Percentiles rank a stretch among this genome's conserved stretches.
Evolutionary conservation across 1,140 invertebrate genomes (phyloP).

Genomic region (Brachionus angularis): DNA sequence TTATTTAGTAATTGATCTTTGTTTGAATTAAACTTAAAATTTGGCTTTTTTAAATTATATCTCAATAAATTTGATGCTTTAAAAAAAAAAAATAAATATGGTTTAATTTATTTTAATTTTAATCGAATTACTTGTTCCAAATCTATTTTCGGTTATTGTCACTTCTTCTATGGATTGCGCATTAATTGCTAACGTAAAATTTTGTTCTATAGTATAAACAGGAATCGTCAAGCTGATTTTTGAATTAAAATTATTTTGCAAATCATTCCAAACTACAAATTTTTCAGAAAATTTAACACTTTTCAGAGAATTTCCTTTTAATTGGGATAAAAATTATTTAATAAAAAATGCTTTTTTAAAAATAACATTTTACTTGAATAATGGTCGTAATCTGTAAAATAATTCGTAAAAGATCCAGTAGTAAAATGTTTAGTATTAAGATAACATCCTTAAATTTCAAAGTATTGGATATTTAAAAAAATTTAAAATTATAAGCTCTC

Average conservation of each 20-base stretch:
- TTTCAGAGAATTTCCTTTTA: conserved; percentile 9
- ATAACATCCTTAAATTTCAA: conserved; percentile 12
- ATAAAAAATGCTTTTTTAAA: neutral
- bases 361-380: conserved; percentile 20
- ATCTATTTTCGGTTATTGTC: conserved; percentile 13
- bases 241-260: neutral
- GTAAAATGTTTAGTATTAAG: conserved; percentile 32
- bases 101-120: neutral
- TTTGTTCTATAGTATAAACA: too few species aligned
- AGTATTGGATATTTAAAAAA: neutral
- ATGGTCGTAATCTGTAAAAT: neutral
- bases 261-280: conserved; percentile 8
- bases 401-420: conserved; percentile 1
- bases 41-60: conserved; percentile 40
- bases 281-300: conserved; percentile 24
- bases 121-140: conserved; percentile 9
- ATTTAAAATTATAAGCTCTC: neutral
- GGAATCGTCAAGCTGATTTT: too few species aligned
- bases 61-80: neutral
- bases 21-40: conserved; percentile 15
- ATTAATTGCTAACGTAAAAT: neutral
- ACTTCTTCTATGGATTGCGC: conserved; percentile 1
- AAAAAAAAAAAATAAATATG: neutral
- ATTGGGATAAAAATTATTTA: neutral
- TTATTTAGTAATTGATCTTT: neutral